A percentile compares a stretch with the other conserved stretches of the same genome.
Evolutionary conservation across 2,888 invertebrate genomes (phyloP).

Genomic region (Odontocerum albicorne): DNA sequence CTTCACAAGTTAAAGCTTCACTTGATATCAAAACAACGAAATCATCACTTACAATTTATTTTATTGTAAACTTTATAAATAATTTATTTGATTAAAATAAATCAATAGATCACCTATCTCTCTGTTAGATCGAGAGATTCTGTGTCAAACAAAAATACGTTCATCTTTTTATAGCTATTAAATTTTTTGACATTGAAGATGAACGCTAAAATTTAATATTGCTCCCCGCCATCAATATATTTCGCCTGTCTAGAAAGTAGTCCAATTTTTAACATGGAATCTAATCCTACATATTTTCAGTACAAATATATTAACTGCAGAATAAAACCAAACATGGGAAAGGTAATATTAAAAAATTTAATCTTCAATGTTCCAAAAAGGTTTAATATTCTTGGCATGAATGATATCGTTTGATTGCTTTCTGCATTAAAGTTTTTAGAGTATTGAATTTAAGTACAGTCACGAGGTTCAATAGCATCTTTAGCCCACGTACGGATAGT

Average conservation of each 20-base stretch:
- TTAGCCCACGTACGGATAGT: too few species aligned
- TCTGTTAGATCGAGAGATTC: conserved; percentile 6
- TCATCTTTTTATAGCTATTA: conserved; percentile 23
- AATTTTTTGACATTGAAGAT: conserved; percentile 18
- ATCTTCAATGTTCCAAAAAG: too few species aligned
- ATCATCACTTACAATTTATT: neutral
- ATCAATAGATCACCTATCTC: conserved; percentile 10
- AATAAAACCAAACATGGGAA: too few species aligned
- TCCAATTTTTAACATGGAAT: conserved; percentile 8
- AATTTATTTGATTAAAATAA: too few species aligned
- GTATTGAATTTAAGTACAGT: too few species aligned
- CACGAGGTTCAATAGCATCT: conserved; percentile 19
- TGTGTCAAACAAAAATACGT: conserved; percentile 15
- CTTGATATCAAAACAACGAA: too few species aligned
- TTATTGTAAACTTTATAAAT: too few species aligned
- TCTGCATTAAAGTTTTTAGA: too few species aligned
- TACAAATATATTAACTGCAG: conserved; percentile 4
- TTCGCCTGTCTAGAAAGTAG: conserved; percentile 11
- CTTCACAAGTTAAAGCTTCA: too few species aligned
- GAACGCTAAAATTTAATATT: neutral
- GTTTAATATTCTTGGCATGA: too few species aligned
- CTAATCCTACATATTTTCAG: conserved; percentile 1
- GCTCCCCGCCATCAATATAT: neutral
- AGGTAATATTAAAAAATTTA: too few species aligned
- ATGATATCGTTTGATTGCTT: too few species aligned